Conservation (phyloP, 1,140 invertebrate genomes). For the Acromyrmex echinatior region DNA sequence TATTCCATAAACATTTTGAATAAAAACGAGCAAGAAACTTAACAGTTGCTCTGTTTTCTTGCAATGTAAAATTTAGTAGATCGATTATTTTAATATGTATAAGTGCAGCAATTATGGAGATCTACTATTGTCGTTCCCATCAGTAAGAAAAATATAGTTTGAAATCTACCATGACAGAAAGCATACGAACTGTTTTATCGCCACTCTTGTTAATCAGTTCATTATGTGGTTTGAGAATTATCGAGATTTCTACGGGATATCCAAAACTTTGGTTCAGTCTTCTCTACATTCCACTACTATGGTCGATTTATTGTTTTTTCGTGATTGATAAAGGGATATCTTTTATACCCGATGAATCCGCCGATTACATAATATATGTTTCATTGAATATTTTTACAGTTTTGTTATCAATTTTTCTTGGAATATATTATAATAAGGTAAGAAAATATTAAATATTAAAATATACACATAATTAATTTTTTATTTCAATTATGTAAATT, state of each 20-base stretch:
- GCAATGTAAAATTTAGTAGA: conserved; percentile 7
- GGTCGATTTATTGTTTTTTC: conserved; percentile 2
- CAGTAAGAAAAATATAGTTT: not conserved
- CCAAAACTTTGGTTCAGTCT: conserved; percentile 20
- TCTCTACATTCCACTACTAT: conserved; percentile 3
- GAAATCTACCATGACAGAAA: not conserved
- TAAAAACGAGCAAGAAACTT: not conserved
- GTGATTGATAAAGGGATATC: not conserved
- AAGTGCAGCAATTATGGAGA: conserved; percentile 33
- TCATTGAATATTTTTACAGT: not conserved
- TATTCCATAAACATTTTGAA: not conserved
- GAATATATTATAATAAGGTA: conserved; percentile 45
- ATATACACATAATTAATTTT: not conserved
- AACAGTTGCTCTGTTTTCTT: not conserved
- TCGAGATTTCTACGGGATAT: not conserved
- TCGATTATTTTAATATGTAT: conserved; percentile 25
- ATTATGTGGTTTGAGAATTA: conserved; percentile 15
- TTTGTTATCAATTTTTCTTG: conserved; percentile 2
- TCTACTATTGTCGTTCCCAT: not conserved
- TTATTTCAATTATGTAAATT: not conserved
- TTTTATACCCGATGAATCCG: not conserved
- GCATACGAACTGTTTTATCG: conserved; percentile 15
- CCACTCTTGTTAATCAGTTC: conserved; percentile 8
- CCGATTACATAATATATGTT: not conserved
- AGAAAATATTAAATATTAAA: not conserved